Conservation (phyloP, 2,113 vertebrate species). For the Hippocampus mohnikei region DNA sequence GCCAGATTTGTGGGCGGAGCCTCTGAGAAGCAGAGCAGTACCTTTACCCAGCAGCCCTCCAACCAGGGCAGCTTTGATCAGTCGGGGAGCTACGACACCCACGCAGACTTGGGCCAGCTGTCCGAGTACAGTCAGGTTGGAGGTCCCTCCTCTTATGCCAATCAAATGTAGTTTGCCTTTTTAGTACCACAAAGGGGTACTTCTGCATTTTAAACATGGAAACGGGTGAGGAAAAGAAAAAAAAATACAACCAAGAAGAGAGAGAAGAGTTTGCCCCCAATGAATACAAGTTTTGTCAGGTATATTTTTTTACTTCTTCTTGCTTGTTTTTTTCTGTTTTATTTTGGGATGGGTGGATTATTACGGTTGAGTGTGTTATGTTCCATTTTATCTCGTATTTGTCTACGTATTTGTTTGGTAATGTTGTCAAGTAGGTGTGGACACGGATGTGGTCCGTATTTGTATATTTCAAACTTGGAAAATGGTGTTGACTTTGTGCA, state of each 20-base stretch:
- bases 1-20: conserved; percentile 74
- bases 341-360: conserved; percentile 35
- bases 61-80: conserved; percentile 85
- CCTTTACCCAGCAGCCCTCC: conserved; percentile 80
- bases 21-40: conserved; percentile 81
- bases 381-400: not conserved
- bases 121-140: conserved; percentile 83
- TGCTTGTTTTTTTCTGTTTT: conserved; percentile 56
- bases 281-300: not conserved
- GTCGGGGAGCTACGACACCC: conserved; percentile 76
- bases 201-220: conserved; percentile 50
- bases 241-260: not conserved
- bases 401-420: conserved; percentile 64
- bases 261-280: not conserved
- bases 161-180: conserved; percentile 80
- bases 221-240: conserved; percentile 13
- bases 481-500: conserved; percentile 45
- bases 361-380: not conserved
- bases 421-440: conserved; percentile 59
- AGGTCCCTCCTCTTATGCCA: conserved; percentile 83
- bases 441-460: conserved; percentile 50
- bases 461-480: conserved; percentile 62
- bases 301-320: conserved; percentile 67
- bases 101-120: conserved; percentile 68
- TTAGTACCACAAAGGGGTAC: conserved; percentile 6